phyloP scores from a whole-genome alignment of 2,888 invertebrate species.

The Napeogenes sylphis region DNA sequence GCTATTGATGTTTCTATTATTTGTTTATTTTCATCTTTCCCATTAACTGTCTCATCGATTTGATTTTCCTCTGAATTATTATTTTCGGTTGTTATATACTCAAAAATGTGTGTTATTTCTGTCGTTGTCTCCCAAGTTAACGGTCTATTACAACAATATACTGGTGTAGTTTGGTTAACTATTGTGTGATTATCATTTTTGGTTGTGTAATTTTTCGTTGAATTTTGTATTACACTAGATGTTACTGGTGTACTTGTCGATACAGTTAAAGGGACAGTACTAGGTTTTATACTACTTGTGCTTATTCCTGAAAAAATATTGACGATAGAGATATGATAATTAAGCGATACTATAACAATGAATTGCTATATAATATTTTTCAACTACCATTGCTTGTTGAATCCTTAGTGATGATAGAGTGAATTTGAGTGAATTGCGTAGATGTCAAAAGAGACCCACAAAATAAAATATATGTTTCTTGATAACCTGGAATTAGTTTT shows the following conservation, averaged over 20 bases:
- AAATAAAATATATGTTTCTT: conserved; percentile 42
- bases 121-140: conserved; percentile 36
- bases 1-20: no score
- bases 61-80: background rate
- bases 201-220: background rate
- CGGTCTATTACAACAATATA: conserved; percentile 35
- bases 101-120: conserved; percentile 11
- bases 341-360: no score
- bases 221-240: no score
- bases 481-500: conserved; percentile 34
- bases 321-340: no score
- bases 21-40: no score
- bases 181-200: background rate
- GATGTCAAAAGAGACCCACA: conserved; percentile 27
- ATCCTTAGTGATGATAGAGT: background rate
- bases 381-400: background rate
- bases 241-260: no score
- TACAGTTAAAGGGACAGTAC: no score
- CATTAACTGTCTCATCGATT: no score
- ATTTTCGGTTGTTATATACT: background rate
- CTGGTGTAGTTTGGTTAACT: background rate
- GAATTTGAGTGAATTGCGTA: conserved; percentile 4
- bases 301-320: no score
- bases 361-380: background rate
- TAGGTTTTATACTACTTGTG: no score